Conservation (phyloP, 2,888 invertebrate genomes). For the Agrotis clavis region DNA sequence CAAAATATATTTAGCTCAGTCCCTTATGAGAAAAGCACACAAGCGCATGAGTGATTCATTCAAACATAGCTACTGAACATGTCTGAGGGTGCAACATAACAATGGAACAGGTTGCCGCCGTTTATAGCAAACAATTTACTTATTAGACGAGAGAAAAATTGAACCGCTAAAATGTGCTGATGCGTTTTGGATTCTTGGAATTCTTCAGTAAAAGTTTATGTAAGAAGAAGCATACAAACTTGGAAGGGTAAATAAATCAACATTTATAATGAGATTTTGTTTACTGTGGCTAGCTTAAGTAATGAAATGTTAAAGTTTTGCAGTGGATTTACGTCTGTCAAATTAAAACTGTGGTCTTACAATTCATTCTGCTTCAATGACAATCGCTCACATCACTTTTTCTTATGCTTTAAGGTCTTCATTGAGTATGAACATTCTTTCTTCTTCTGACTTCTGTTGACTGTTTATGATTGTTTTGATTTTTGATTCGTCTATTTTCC, state of each 20-base stretch:
- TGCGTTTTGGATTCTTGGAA: background rate
- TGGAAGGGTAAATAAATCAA: background rate
- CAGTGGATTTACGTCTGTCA: too few relatives aligned
- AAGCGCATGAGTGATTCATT: slow-evolving; percentile 64
- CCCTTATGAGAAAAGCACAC: slow-evolving; percentile 64
- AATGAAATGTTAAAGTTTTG: background rate
- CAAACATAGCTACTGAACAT: slow-evolving; percentile 69
- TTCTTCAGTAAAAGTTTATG: background rate
- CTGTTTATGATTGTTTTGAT: too few relatives aligned
- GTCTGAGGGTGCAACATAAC: slow-evolving; percentile 76
- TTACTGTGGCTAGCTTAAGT: background rate
- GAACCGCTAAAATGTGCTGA: slow-evolving; percentile 73
- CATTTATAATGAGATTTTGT: background rate
- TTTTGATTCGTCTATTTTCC: too few relatives aligned
- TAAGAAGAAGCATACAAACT: background rate
- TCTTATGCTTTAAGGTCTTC: too few relatives aligned
- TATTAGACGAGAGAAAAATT: slow-evolving; percentile 84
- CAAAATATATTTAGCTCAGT: slow-evolving; percentile 29
- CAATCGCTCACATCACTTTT: too few relatives aligned
- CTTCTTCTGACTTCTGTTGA: too few relatives aligned
- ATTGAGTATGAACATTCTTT: too few relatives aligned
- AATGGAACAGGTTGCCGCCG: slow-evolving; percentile 84
- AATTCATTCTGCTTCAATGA: too few relatives aligned
- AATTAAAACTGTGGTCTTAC: too few relatives aligned
- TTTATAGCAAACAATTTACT: slow-evolving; percentile 88